phyloP scores from a whole-genome alignment of 2,888 invertebrate species.

The Rhogogaster chlorosoma region DNA sequence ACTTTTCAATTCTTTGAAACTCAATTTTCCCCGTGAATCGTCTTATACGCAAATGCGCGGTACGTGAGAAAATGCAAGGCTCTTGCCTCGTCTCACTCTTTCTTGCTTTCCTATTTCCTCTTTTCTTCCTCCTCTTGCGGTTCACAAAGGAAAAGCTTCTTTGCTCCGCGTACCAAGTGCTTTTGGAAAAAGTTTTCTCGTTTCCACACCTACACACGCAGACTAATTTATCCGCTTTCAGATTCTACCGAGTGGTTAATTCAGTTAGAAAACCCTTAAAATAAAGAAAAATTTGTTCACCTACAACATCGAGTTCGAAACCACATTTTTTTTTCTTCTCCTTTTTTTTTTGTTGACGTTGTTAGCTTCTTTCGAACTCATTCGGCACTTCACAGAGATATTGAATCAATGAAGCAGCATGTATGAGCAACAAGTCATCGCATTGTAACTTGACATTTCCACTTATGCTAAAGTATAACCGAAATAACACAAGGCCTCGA shows the following conservation, averaged over 20 bases:
- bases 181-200: conserved; percentile 34
- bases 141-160: conserved; percentile 31
- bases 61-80: conserved; percentile 41
- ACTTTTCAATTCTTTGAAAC: conserved; percentile 47
- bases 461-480: background rate
- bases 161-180: conserved; percentile 9
- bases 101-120: background rate
- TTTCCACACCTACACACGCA: conserved; percentile 1
- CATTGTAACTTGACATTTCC: background rate
- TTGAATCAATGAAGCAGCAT: background rate
- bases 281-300: background rate
- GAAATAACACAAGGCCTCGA: background rate
- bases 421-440: background rate
- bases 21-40: conserved; percentile 30
- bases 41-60: conserved; percentile 39
- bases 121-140: background rate
- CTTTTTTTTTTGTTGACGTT: background rate
- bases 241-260: conserved; percentile 28
- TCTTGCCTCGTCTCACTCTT: conserved; percentile 3
- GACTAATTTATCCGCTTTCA: conserved; percentile 10
- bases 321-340: background rate
- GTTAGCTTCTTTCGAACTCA: background rate
- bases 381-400: background rate
- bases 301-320: background rate
- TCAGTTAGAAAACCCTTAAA: background rate